Conservation (phyloP, 2,797 vertebrate species). For the Oceanodroma leucorhoa region DNA sequence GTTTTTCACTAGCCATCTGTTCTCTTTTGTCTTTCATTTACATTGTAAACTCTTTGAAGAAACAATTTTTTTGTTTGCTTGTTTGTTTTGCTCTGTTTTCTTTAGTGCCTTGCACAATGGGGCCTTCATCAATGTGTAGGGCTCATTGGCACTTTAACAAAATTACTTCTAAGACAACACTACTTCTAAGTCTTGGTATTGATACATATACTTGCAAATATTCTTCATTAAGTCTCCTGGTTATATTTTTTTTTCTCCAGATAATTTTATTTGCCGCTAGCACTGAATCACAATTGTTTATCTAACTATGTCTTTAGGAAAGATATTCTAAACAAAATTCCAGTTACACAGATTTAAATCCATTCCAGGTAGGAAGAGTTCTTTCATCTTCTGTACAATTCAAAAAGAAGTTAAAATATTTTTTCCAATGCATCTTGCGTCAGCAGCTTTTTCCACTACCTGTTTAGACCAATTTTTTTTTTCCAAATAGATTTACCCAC, state of each 20-base stretch:
- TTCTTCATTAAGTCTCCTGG: not conserved
- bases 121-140: not conserved
- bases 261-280: not conserved
- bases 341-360: not conserved
- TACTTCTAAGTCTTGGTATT: not conserved
- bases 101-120: not conserved
- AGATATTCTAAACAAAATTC: not conserved
- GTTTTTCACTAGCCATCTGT: not conserved
- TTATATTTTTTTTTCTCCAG: not conserved
- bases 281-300: not conserved
- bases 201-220: not conserved
- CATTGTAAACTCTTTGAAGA: not conserved
- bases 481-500: not conserved
- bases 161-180: not conserved
- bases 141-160: not conserved
- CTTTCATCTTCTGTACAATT: not conserved
- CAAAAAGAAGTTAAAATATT: not conserved
- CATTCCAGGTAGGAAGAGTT: not conserved
- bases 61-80: not conserved
- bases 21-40: not conserved
- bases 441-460: not conserved
- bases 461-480: rapidly evolving
- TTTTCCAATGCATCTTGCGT: not conserved
- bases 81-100: not conserved
- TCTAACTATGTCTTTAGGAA: not conserved